phyloP scores from a whole-genome alignment of 2,113 vertebrate genomes.

The Oophaga pumilio region DNA sequence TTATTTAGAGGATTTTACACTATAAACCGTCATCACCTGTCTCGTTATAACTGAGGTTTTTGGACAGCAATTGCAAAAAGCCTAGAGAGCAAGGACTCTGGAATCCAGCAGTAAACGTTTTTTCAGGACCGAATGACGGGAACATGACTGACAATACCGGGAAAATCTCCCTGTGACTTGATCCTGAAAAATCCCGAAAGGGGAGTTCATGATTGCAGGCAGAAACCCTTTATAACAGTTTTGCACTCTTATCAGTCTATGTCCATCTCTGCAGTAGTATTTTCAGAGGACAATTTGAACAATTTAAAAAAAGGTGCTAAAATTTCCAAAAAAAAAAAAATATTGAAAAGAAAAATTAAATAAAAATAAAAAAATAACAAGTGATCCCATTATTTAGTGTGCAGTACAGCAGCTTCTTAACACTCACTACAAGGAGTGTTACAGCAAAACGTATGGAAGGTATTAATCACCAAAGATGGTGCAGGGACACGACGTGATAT shows the following conservation, averaged over 20 bases:
- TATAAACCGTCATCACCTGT: not conserved
- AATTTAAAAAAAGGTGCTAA: constrained; percentile 44
- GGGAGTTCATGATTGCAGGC: not conserved
- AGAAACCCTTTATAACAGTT: not conserved
- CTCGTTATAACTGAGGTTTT: not conserved
- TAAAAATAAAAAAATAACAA: constrained; percentile 17
- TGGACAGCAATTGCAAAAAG: constrained; percentile 6
- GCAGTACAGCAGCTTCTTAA: constrained; percentile 46
- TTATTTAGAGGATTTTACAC: constrained; percentile 35
- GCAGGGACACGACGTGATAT: constrained; percentile 1
- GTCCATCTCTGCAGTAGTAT: constrained; percentile 19
- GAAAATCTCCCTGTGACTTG: not conserved
- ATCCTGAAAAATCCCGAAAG: not conserved
- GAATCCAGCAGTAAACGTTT: constrained; percentile 11
- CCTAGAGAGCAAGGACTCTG: not conserved
- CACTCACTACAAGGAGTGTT: constrained; percentile 30
- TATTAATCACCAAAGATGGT: constrained; percentile 19
- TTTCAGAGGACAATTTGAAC: constrained; percentile 28
- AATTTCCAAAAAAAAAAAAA: not conserved
- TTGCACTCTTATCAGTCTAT: constrained; percentile 7
- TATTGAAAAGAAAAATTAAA: constrained; percentile 34
- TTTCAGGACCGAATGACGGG: not conserved
- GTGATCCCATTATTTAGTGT: constrained; percentile 49
- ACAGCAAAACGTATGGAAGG: constrained; percentile 35
- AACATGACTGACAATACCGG: not conserved